Evolutionary conservation across 2,113 vertebrate species (phyloP).

Genomic region (Irena cyanogastra): DNA sequence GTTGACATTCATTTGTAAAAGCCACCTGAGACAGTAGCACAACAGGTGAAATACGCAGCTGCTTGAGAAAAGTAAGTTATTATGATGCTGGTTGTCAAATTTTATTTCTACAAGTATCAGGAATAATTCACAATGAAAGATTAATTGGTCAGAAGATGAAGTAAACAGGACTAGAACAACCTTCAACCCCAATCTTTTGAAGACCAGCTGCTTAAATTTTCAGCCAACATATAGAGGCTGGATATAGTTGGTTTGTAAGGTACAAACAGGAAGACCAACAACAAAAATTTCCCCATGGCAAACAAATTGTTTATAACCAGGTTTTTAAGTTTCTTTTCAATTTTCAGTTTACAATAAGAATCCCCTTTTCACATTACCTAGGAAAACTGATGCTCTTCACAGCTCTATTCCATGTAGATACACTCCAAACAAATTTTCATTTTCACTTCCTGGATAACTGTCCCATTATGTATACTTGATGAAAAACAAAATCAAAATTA

Average conservation of each 20-base stretch:
- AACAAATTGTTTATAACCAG: constrained; percentile 15
- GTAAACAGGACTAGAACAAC: background rate
- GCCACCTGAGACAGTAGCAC: background rate
- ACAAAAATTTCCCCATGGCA: background rate
- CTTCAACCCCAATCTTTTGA: background rate
- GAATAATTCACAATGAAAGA: background rate
- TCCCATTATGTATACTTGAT: background rate
- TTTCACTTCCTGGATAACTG: background rate
- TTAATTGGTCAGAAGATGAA: background rate
- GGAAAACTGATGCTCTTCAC: background rate
- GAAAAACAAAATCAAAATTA: background rate
- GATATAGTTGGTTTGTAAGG: background rate
- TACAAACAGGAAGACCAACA: background rate
- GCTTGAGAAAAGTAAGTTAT: background rate
- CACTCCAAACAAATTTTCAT: background rate
- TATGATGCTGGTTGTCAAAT: background rate
- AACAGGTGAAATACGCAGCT: background rate
- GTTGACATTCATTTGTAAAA: background rate
- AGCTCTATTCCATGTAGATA: background rate
- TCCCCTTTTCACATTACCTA: background rate
- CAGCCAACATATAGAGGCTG: background rate
- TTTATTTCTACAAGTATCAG: background rate
- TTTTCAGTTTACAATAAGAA: background rate
- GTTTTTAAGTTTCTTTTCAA: background rate
- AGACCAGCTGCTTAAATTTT: background rate